Percentiles rank a stretch among this genome's conserved stretches.
Evolutionary conservation across 1,140 invertebrate genomes (phyloP).

Genomic region (Drosophila tani): DNA sequence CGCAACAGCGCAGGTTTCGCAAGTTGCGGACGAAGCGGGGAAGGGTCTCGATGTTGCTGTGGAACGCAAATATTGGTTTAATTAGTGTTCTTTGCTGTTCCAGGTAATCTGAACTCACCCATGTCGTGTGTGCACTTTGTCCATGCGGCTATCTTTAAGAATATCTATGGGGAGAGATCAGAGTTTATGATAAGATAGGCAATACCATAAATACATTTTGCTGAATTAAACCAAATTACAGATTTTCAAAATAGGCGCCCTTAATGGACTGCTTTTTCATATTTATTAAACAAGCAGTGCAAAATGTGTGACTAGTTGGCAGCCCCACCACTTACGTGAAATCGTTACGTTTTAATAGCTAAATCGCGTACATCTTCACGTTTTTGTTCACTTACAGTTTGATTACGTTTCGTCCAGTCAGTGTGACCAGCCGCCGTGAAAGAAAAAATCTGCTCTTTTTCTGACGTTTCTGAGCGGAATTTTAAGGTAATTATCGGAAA

Average conservation of each 20-base stretch:
- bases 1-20: slow-evolving; percentile 91
- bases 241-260: slow-evolving; percentile 1
- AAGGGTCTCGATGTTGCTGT: slow-evolving; percentile 90
- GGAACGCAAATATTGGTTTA: slow-evolving; percentile 29
- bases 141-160: slow-evolving; percentile 80
- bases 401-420: too few species aligned
- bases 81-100: too few species aligned
- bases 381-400: too few species aligned
- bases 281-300: neutral
- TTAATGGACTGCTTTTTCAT: neutral
- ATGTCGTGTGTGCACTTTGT: slow-evolving; percentile 82
- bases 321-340: too few species aligned
- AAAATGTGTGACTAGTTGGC: too few species aligned
- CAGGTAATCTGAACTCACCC: slow-evolving; percentile 71
- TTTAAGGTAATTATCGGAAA: too few species aligned
- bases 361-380: too few species aligned
- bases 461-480: too few species aligned
- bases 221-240: neutral
- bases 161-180: slow-evolving; percentile 61
- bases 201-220: neutral
- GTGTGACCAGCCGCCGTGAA: too few species aligned
- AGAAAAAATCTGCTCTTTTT: too few species aligned
- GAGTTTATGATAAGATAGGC: neutral
- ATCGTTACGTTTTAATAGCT: too few species aligned
- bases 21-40: slow-evolving; percentile 90